Percentiles rank a stretch among this genome's conserved stretches.
These are phyloP conservation scores for Temnothorax nylanderi DNA, from an alignment of 1,140 invertebrate genomes.

Conservation along the genomic window DNA sequence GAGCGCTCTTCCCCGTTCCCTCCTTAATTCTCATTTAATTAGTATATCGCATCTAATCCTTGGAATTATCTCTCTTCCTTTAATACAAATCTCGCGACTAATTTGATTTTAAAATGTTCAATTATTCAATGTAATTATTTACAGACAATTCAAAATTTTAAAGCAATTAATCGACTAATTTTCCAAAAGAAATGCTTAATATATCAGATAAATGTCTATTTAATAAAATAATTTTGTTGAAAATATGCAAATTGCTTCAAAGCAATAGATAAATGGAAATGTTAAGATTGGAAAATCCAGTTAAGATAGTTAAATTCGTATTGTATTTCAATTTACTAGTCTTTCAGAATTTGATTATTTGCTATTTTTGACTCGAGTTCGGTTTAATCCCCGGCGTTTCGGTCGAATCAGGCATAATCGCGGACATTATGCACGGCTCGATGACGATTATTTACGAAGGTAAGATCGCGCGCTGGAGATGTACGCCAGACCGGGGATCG, in stretches of 20 bases:
- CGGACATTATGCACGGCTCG: slow-evolving; percentile 39
- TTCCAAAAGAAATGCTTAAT: background rate
- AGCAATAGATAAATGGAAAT: background rate
- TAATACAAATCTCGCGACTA: background rate
- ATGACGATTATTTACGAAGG: slow-evolving; percentile 54
- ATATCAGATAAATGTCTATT: background rate
- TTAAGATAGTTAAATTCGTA: background rate
- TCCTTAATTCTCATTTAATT: slow-evolving; percentile 16
- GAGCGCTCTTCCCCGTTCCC: background rate
- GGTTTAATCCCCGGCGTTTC: slow-evolving; percentile 29
- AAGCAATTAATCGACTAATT: background rate
- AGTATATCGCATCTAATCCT: background rate
- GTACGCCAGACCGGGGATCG: slow-evolving; percentile 28
- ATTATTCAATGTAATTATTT: background rate
- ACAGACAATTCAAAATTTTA: background rate
- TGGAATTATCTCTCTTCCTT: background rate
- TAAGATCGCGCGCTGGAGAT: slow-evolving; percentile 2
- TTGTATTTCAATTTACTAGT: background rate
- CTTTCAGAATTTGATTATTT: slow-evolving; percentile 29
- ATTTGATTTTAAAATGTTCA: background rate
- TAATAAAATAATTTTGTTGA: background rate
- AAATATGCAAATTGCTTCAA: background rate
- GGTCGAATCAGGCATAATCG: slow-evolving; percentile 49
- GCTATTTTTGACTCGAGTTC: background rate
- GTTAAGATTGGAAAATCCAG: background rate